Percentiles rank a stretch among this genome's conserved stretches.
phyloP scores from a whole-genome alignment of 2,888 invertebrate genomes.

The Metellina segmentata region DNA sequence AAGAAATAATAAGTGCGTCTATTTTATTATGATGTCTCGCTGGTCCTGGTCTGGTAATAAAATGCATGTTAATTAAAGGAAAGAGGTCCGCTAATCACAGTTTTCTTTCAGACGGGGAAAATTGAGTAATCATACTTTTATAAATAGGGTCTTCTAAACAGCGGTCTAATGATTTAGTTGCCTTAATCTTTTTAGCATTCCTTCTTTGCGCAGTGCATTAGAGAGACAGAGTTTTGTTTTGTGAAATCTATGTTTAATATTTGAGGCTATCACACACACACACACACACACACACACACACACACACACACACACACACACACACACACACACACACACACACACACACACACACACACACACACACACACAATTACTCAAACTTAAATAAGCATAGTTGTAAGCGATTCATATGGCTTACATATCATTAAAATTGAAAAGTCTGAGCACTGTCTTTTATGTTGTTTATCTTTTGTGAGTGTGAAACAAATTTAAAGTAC shows the following conservation, averaged over 20 bases:
- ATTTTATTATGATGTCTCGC: slow-evolving; percentile 24
- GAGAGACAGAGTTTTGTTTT: background rate
- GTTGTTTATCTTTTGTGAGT: too few relatives aligned
- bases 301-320: too few relatives aligned
- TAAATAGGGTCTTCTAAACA: background rate
- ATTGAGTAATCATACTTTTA: background rate
- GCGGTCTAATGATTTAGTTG: background rate
- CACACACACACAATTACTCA: too few relatives aligned
- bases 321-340: too few relatives aligned
- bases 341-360: too few relatives aligned
- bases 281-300: too few relatives aligned
- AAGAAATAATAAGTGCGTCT: slow-evolving; percentile 4
- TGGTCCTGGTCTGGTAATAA: slow-evolving; percentile 36
- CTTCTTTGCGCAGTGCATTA: background rate
- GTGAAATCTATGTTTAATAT: background rate
- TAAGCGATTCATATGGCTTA: too few relatives aligned
- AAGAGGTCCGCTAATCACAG: background rate
- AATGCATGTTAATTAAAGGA: slow-evolving; percentile 56
- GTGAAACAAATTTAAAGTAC: too few relatives aligned
- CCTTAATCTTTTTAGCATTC: background rate
- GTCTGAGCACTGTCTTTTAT: too few relatives aligned
- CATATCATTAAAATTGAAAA: too few relatives aligned
- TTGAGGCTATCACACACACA: too few relatives aligned
- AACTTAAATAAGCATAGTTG: too few relatives aligned
- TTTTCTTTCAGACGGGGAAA: background rate